These are phyloP conservation scores for Cryptotis parvus DNA, from an alignment of 2,113 vertebrate genomes.

Conservation along the genomic window DNA sequence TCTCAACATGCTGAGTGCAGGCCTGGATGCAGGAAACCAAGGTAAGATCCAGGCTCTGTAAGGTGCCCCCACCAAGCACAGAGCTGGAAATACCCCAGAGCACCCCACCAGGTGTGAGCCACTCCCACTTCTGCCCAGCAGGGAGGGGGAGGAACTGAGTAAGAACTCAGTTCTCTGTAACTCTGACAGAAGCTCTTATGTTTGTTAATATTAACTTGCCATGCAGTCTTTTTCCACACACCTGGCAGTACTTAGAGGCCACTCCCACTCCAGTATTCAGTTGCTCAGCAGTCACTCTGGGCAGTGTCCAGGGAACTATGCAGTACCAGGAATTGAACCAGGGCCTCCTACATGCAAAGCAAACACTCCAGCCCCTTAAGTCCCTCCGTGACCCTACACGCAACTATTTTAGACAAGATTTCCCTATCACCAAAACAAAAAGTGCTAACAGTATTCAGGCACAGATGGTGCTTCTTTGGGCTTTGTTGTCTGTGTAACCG, in stretches of 20 bases:
- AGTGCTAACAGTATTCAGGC: background rate
- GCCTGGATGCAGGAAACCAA: background rate
- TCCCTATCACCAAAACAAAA: background rate
- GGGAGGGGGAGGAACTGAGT: no score
- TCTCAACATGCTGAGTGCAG: background rate
- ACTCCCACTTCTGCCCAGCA: background rate
- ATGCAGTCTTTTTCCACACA: conserved; percentile 17
- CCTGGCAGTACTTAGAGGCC: no score
- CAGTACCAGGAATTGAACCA: no score
- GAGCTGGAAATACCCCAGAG: no score
- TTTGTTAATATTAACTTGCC: conserved; percentile 47
- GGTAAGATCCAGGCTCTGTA: no score
- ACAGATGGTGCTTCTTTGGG: conserved; percentile 44
- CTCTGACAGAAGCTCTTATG: background rate
- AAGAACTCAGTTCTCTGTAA: background rate
- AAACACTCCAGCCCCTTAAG: no score
- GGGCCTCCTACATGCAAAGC: no score
- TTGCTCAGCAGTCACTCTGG: no score
- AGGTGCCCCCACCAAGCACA: no score
- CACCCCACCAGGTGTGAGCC: no score
- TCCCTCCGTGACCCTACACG: background rate
- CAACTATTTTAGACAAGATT: background rate
- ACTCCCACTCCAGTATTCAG: no score
- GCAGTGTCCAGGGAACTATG: no score
- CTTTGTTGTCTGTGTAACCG: conserved; percentile 44